Evolutionary conservation across 2,797 vertebrate species (phyloP), one percentile per base, ranked within the genome.

Genomic region (Phrynocephalus forsythii): DNA sequence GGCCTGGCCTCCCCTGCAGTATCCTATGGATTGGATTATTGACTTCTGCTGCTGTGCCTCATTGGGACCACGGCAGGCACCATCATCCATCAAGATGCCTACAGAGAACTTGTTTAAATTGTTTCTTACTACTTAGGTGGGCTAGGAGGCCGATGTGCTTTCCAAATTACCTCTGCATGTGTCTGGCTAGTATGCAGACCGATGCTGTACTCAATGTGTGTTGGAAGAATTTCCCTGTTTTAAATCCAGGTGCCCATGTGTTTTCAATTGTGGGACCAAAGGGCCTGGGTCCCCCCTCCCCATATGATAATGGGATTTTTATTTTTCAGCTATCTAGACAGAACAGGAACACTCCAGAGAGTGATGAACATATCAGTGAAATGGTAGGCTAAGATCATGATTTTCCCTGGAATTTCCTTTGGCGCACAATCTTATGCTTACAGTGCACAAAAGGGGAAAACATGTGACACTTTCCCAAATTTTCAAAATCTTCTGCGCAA

Each of bases 241-340:
- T 28, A 76, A 73, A 93, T 92, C 86, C 89, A 72, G 48, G 50
- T 92, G 22, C 30, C 85, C 83, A 82, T n/a, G 1, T 92, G 85
- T 89, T 56, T 84, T 0, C 38, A 86, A 48, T 6, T 86, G 76
- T 83, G 86, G 77, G 93, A 92, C 89, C 71, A 90, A 89, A 89
- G n/a, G 30, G 16, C 90, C 85, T 60, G 0, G 5, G 81, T 38
- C 81, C 90, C 4, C n/a, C 20, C 73, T 30, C 10, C 20, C 22
- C 82, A 84, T 83, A 82, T 86, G 0, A 82, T 88, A 91, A 67
- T 90, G 50, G 87, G 91, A 87, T 2, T 71, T 44, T 90, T 91
- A 52, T 16, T 86, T 84, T 68, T 26, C 73, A 86, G 44, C 69
- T 72, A n/a, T 72, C 28, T 30, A 73, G 77, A 15, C 52, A 81